Base-by-base conservation (phyloP, 2,888 invertebrate genomes). In the Didymodactylos carnosus region DNA sequence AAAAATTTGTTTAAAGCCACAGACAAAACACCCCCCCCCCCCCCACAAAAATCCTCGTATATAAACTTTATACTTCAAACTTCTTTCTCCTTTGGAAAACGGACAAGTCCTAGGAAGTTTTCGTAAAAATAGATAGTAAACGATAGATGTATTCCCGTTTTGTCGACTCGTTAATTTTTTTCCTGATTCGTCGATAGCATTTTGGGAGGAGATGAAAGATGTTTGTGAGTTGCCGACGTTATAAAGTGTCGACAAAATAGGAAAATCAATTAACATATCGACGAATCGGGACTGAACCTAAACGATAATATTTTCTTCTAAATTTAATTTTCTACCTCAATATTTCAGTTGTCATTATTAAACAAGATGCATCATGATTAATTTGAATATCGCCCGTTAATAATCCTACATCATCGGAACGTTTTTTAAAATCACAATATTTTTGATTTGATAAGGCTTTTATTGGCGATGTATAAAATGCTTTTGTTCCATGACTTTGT, bases 311-410 rank as follows among this genome's bases (percentile, higher is more conserved):
- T n/a, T n/a, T n/a, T n/a, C n/a, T n/a, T n/a, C n/a, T n/a, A n/a
- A n/a, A n/a, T n/a, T 39, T 14, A 23, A 43, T 49, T 75, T 83
- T 27, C 13, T 51, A 51, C 76, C 93, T 87, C 39, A 98, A 85
- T 80, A 99, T 98, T 86, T 99, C 98, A 0, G 98, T 99, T 0
- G 98, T 98, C 97, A 99, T 98, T 73, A 98, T 94, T 0, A 98
- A 87, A 81, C 97, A 98, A 0, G 91, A 88, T 0, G 94, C 94
- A 0, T 90, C 90, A 16, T 90, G 89, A 82, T 95, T 92, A 73
- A 98, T 90, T 84, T 97, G 95, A 53, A 95, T 87, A 84, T 99
- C 97, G 16, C 83, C 83, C 5, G 83, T 83, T 14, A 83, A 79
- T 41, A 83, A 76, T 0, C 83, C 83, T 4, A 83, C 83, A 76